A percentile compares a stretch with the other conserved stretches of the same genome.
Conservation (phyloP, 2,113 vertebrate species). For the Petromus typicus region DNA sequence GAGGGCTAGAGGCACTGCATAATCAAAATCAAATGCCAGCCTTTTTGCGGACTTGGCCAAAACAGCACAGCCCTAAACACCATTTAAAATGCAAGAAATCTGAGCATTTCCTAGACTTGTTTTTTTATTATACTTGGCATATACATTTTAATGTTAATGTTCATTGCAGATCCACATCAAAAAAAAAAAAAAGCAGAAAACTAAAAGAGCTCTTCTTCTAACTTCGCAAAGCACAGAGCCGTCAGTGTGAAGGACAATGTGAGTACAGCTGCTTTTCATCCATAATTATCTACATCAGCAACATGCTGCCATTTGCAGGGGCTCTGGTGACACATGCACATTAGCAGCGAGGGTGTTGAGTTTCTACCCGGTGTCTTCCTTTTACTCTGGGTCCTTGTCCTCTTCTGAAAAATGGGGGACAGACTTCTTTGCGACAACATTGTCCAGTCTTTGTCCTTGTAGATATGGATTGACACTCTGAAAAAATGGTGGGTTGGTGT, state of each 20-base stretch:
- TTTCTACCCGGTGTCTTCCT: constrained; percentile 73
- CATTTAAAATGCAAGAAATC: constrained; percentile 68
- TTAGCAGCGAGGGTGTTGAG: constrained; percentile 59
- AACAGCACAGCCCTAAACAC: constrained; percentile 38
- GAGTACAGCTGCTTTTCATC: constrained; percentile 85
- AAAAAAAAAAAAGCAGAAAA: constrained; percentile 77
- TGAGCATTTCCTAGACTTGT: constrained; percentile 71
- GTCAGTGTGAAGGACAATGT: constrained; percentile 78
- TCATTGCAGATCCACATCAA: constrained; percentile 78
- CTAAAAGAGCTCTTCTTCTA: constrained; percentile 78
- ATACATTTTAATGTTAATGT: constrained; percentile 82
- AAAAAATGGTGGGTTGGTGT: constrained; percentile 72
- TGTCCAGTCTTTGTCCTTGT: constrained; percentile 95
- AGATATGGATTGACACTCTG: constrained; percentile 96
- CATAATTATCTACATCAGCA: constrained; percentile 83
- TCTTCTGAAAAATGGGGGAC: constrained; percentile 96
- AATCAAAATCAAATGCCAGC: constrained; percentile 71
- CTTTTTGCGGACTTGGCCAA: constrained; percentile 29
- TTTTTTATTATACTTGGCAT: constrained; percentile 80
- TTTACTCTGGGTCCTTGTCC: constrained; percentile 88
- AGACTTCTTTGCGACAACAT: constrained; percentile 98
- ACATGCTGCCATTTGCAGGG: constrained; percentile 84
- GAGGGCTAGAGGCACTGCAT: constrained; percentile 26
- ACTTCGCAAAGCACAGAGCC: constrained; percentile 84
- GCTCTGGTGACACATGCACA: constrained; percentile 76